Evolutionary conservation across 2,888 invertebrate species (phyloP).

Genomic region (Pantelozetes paolii): DNA sequence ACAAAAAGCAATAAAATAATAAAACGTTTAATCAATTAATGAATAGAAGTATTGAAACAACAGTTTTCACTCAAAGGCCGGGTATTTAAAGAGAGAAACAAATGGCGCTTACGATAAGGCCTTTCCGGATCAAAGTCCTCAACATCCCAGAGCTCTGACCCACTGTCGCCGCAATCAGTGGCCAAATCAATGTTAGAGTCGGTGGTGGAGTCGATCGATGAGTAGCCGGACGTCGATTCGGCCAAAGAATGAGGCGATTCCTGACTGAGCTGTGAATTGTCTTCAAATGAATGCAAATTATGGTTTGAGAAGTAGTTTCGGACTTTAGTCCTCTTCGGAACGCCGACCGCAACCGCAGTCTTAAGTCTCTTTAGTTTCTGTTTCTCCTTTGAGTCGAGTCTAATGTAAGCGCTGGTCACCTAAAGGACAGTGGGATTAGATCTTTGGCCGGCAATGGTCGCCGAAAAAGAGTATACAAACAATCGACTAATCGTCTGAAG

Average conservation of each 20-base stretch:
- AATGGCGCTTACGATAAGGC: not conserved
- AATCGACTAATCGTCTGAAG: not conserved
- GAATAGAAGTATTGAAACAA: not conserved
- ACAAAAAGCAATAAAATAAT: too few species aligned
- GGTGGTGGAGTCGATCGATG: too few species aligned
- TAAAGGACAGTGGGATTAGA: not conserved
- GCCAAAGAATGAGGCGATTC: too few species aligned
- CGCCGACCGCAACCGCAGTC: not conserved
- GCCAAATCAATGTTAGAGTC: too few species aligned
- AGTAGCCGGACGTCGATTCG: too few species aligned
- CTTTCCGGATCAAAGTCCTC: not conserved
- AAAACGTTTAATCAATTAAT: too few species aligned
- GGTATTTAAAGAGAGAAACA: not conserved
- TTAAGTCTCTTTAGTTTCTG: not conserved
- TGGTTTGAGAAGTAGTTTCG: too few species aligned
- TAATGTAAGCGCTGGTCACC: not conserved
- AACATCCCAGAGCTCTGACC: not conserved
- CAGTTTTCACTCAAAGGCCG: not conserved
- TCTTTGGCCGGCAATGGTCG: not conserved
- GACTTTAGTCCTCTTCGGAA: too few species aligned
- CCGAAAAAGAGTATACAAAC: not conserved
- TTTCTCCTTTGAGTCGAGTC: not conserved
- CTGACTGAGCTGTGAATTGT: too few species aligned
- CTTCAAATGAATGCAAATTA: too few species aligned
- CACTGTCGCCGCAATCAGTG: too few species aligned